These are phyloP conservation scores for Lysiphlebus fabarum DNA, from an alignment of 1,140 invertebrate species.

Conservation along the genomic window DNA sequence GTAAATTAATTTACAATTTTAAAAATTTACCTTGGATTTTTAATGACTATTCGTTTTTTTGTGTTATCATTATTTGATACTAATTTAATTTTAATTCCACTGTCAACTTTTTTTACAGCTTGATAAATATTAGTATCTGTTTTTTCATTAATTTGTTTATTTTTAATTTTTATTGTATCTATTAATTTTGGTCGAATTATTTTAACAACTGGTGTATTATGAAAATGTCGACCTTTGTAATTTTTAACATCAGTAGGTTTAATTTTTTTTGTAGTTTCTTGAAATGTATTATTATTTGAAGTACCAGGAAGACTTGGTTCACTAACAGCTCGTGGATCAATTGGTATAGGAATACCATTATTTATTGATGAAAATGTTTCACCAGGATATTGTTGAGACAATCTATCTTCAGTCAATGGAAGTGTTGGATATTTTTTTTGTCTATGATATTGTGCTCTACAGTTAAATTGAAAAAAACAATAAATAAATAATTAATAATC, in stretches of 20 bases:
- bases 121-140: slow-evolving; percentile 31
- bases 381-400: slow-evolving; percentile 34
- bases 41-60: slow-evolving; percentile 43
- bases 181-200: slow-evolving; percentile 38
- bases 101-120: slow-evolving; percentile 41
- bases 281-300: slow-evolving; percentile 9
- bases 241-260: slow-evolving; percentile 31
- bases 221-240: slow-evolving; percentile 39
- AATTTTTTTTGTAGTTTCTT: not conserved
- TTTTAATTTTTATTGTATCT: slow-evolving; percentile 37
- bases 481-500: not conserved
- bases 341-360: slow-evolving; percentile 32
- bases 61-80: slow-evolving; percentile 25
- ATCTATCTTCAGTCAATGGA: slow-evolving; percentile 36
- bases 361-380: slow-evolving; percentile 37
- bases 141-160: not conserved
- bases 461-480: slow-evolving; percentile 19
- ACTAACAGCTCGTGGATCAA: slow-evolving; percentile 35
- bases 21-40: slow-evolving; percentile 35
- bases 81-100: slow-evolving; percentile 42
- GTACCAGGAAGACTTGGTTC: slow-evolving; percentile 32
- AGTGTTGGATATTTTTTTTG: slow-evolving; percentile 38
- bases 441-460: slow-evolving; percentile 40
- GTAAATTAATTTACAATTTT: too few relatives aligned
- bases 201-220: slow-evolving; percentile 22